Percentiles rank a stretch among this genome's conserved stretches.
These are phyloP conservation scores for Epinotia bilunana DNA, from an alignment of 2,888 invertebrate genomes.

Conservation along the genomic window DNA sequence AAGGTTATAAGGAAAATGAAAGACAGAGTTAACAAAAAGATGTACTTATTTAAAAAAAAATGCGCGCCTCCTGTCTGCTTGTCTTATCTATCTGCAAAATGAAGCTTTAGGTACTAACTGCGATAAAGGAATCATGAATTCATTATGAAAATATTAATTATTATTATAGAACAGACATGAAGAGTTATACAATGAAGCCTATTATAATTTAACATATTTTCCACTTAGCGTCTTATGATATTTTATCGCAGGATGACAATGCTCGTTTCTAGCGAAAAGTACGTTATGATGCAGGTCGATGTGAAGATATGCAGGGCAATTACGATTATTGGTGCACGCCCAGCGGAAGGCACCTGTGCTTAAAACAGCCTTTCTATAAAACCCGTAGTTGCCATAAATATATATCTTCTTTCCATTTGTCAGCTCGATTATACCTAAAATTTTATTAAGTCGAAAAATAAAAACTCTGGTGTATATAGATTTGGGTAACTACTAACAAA, in stretches of 20 bases:
- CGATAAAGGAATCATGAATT: no score
- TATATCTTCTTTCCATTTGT: constrained; percentile 7
- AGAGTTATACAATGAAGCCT: not conserved
- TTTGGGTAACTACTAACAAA: no score
- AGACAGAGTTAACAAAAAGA: not conserved
- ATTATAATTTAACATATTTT: constrained; percentile 14
- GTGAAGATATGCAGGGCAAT: constrained; percentile 9
- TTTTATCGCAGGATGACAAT: constrained; percentile 9
- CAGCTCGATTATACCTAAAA: constrained; percentile 16
- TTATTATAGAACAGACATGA: not conserved
- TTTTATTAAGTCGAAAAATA: not conserved
- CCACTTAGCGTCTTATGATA: constrained; percentile 8
- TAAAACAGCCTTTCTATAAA: constrained; percentile 4
- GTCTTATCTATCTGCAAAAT: no score
- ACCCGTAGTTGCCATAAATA: constrained; percentile 14
- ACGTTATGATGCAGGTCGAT: not conserved
- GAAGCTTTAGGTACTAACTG: no score
- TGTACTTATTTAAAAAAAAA: not conserved
- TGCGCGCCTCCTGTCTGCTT: no score
- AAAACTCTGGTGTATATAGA: no score
- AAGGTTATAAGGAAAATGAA: not conserved
- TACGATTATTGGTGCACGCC: constrained; percentile 1
- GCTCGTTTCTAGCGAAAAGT: constrained; percentile 7
- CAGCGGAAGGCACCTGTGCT: constrained; percentile 3
- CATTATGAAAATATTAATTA: no score